Percentiles rank a stretch among this genome's conserved stretches.
These are phyloP conservation scores for Paguma larvata DNA, from an alignment of 2,797 vertebrate species.

Conservation along the genomic window DNA sequence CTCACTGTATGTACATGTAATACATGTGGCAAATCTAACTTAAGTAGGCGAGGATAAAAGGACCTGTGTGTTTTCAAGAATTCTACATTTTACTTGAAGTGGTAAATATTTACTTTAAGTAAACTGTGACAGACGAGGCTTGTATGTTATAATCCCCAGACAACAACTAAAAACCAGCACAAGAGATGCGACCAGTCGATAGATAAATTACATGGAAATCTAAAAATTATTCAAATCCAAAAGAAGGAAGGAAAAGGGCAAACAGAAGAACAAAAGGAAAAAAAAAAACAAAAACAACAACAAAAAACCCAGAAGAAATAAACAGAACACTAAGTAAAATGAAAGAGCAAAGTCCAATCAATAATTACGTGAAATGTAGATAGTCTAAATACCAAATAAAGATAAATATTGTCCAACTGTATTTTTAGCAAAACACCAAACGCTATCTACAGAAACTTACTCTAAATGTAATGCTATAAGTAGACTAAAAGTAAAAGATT, in stretches of 20 bases:
- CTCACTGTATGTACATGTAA: background rate
- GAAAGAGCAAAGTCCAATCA: background rate
- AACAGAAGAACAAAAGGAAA: background rate
- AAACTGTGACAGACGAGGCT: background rate
- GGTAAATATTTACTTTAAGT: slow-evolving; percentile 29
- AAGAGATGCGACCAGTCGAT: background rate
- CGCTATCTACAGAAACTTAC: background rate
- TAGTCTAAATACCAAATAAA: background rate
- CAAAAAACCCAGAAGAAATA: background rate
- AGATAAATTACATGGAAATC: background rate
- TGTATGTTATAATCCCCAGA: slow-evolving; percentile 4
- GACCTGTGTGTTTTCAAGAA: background rate
- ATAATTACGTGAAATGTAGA: background rate
- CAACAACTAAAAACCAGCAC: background rate
- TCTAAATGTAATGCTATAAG: background rate
- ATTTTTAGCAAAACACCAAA: background rate
- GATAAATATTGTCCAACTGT: background rate
- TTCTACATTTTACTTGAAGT: background rate
- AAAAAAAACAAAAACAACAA: background rate
- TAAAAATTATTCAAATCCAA: slow-evolving; percentile 38
- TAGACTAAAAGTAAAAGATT: background rate
- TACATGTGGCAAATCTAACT: background rate
- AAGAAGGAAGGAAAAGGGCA: background rate
- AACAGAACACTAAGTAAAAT: background rate
- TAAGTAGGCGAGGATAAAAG: background rate